These are phyloP conservation scores for Sarcophaga bullata DNA, from an alignment of 1,140 invertebrate genomes.

Conservation along the genomic window DNA sequence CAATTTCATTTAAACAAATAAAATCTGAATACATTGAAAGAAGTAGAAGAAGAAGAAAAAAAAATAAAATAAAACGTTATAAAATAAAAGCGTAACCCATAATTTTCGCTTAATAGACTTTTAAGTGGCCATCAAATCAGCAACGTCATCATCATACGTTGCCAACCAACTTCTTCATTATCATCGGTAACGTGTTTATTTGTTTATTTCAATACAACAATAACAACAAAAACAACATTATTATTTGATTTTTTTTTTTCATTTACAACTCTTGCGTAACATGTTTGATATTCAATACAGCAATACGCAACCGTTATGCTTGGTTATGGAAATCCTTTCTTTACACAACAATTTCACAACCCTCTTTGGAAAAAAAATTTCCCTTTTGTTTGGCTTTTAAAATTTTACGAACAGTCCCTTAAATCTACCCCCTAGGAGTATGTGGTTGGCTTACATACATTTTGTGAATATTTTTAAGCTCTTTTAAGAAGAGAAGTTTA, in stretches of 20 bases:
- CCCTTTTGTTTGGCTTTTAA: not conserved
- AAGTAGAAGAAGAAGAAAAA: not conserved
- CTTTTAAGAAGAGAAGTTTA: not conserved
- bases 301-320: too few species aligned
- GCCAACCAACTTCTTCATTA: not conserved
- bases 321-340: slow-evolving; percentile 17
- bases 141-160: slow-evolving; percentile 17
- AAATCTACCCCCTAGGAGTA: not conserved
- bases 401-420: slow-evolving; percentile 1
- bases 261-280: not conserved
- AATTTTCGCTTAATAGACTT: slow-evolving; percentile 40
- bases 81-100: slow-evolving; percentile 20
- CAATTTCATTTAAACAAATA: slow-evolving; percentile 15
- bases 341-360: slow-evolving; percentile 20
- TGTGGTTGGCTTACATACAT: not conserved
- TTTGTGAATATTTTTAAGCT: not conserved
- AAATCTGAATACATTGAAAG: not conserved
- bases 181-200: not conserved
- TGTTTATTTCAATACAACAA: not conserved
- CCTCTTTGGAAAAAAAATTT: not conserved
- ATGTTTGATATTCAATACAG: not conserved
- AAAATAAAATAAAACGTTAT: not conserved
- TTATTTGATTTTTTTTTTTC: not conserved
- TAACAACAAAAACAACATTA: not conserved
- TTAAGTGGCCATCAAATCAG: slow-evolving; percentile 33